These are phyloP conservation scores for Ageneiosus marmoratus DNA, from an alignment of 2,113 vertebrate genomes.

Conservation along the genomic window DNA sequence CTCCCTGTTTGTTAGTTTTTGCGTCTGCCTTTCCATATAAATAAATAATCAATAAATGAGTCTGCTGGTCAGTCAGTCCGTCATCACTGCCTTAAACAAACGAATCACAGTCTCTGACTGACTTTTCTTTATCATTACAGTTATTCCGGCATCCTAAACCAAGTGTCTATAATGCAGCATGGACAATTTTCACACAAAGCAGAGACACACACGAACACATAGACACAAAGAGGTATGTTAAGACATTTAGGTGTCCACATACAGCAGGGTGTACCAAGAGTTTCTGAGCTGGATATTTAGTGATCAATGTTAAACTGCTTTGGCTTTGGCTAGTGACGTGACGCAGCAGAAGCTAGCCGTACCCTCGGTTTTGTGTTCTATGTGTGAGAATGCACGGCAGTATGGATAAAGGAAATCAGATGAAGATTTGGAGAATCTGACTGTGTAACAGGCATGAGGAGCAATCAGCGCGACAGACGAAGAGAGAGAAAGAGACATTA, in stretches of 20 bases:
- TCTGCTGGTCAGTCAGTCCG: background rate
- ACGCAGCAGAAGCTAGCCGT: slow-evolving; percentile 4
- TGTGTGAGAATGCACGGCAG: slow-evolving; percentile 36
- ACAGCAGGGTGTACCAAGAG: slow-evolving; percentile 49
- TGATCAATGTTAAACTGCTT: slow-evolving; percentile 29
- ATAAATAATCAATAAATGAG: background rate
- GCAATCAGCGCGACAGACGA: slow-evolving; percentile 41
- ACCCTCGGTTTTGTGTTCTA: slow-evolving; percentile 47
- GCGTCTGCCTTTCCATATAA: background rate
- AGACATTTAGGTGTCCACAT: slow-evolving; percentile 57
- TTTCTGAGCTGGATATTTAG: slow-evolving; percentile 15
- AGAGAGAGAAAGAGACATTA: slow-evolving; percentile 55
- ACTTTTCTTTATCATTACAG: background rate
- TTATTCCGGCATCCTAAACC: background rate
- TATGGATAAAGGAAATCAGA: slow-evolving; percentile 33
- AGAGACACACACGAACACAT: slow-evolving; percentile 47
- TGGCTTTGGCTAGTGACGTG: background rate
- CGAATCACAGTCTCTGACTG: background rate
- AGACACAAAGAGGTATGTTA: slow-evolving; percentile 55
- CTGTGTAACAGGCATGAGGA: slow-evolving; percentile 45
- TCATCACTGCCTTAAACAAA: background rate
- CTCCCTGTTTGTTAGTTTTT: slow-evolving; percentile 26
- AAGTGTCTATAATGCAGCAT: background rate
- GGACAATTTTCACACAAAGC: slow-evolving; percentile 29
- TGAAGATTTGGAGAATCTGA: slow-evolving; percentile 35